phyloP scores from a whole-genome alignment of 2,113 vertebrate species.

The Bungarus multicinctus region DNA sequence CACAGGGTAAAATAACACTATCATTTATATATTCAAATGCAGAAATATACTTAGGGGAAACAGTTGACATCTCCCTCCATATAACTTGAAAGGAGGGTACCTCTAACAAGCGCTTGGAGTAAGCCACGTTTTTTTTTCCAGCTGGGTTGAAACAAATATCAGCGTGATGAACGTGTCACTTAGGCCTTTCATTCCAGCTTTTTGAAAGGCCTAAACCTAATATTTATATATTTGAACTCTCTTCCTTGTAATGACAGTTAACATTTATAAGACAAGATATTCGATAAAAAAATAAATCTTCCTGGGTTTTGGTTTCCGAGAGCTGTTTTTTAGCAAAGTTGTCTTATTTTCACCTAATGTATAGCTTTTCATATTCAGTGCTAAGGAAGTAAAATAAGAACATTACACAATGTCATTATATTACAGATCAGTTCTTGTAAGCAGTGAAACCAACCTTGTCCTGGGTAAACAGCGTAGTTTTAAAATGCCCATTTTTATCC shows the following conservation, averaged over 20 bases:
- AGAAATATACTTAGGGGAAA: conserved; percentile 70
- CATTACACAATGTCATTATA: neutral
- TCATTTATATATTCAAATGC: conserved; percentile 79
- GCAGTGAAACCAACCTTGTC: neutral
- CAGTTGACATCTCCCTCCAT: conserved; percentile 59
- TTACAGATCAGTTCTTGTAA: neutral
- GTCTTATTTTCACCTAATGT: conserved; percentile 1
- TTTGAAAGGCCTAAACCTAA: conserved; percentile 54
- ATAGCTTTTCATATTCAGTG: neutral
- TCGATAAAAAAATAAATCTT: conserved; percentile 40
- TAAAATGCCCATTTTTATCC: neutral
- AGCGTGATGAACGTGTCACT: conserved; percentile 44
- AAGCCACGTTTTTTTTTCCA: conserved; percentile 46
- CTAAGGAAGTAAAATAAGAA: neutral
- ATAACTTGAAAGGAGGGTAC: conserved; percentile 66
- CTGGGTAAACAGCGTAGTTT: neutral
- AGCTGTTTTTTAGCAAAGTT: conserved; percentile 39
- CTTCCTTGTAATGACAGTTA: conserved; percentile 38
- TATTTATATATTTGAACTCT: conserved; percentile 52
- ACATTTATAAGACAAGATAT: conserved; percentile 49
- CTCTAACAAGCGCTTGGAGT: conserved; percentile 46
- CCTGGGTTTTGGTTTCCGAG: conserved; percentile 25
- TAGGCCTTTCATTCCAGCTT: conserved; percentile 44
- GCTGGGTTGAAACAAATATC: conserved; percentile 52
- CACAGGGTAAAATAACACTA: conserved; percentile 70